Conservation (phyloP, 2,888 invertebrate species). For the Chrysotoxum bicinctum region DNA sequence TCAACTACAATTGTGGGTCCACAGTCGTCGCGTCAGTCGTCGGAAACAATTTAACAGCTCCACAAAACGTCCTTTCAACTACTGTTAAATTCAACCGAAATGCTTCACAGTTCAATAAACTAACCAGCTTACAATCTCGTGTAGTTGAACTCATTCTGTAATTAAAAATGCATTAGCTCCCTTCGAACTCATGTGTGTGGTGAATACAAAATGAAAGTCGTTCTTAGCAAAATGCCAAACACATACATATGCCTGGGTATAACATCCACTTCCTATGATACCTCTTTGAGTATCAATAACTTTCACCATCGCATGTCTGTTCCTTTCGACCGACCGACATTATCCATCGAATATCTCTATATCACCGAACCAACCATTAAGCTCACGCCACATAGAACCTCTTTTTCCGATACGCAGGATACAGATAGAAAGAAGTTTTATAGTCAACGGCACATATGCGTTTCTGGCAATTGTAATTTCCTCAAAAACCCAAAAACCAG, state of each 20-base stretch:
- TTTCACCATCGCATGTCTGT: constrained; percentile 16
- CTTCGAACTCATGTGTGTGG: constrained; percentile 7
- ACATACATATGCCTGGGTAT: background rate
- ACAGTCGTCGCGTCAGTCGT: background rate
- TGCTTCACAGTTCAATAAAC: constrained; percentile 30
- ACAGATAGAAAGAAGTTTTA: background rate
- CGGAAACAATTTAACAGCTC: background rate
- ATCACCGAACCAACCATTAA: constrained; percentile 34
- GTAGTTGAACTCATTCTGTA: constrained; percentile 20
- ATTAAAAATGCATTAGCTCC: constrained; percentile 61
- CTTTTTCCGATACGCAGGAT: constrained; percentile 15
- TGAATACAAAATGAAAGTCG: constrained; percentile 34
- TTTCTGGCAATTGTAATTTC: constrained; percentile 11
- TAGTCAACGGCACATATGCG: constrained; percentile 1
- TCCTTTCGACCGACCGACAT: constrained; percentile 8
- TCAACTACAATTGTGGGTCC: background rate
- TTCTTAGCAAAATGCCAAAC: background rate
- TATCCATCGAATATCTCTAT: constrained; percentile 36
- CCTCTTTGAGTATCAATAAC: constrained; percentile 21
- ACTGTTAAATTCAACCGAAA: background rate
- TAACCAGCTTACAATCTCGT: background rate
- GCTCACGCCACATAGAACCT: constrained; percentile 2
- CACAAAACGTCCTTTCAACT: background rate
- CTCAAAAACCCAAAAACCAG: constrained; percentile 3
- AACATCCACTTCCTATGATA: background rate